Percentiles rank a stretch among this genome's conserved stretches.
phyloP scores from a whole-genome alignment of 2,888 invertebrate genomes.

The Synanthedon myopaeformis region DNA sequence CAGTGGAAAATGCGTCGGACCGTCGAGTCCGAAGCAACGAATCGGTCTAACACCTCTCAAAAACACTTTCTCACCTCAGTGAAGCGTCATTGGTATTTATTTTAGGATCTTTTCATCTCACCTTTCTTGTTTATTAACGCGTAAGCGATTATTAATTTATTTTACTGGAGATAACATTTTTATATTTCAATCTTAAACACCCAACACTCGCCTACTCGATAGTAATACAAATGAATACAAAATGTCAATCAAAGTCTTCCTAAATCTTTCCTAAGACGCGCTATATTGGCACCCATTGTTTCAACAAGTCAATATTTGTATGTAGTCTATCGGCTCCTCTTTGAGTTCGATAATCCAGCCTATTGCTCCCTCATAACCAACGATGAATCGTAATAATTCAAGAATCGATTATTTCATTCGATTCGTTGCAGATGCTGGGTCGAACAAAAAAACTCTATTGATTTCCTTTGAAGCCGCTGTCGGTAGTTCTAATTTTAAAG shows the following conservation, averaged over 20 bases:
- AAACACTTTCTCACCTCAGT: slow-evolving; percentile 61
- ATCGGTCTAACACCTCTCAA: slow-evolving; percentile 66
- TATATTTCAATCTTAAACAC: not conserved
- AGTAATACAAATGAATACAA: slow-evolving; percentile 16
- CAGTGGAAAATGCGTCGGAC: slow-evolving; percentile 68
- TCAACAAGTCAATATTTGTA: slow-evolving; percentile 70
- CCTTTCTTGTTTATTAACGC: slow-evolving; percentile 51
- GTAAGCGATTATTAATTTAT: slow-evolving; percentile 27
- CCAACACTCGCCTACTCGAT: not conserved
- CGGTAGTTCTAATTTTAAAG: slow-evolving; percentile 43
- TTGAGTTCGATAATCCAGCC: slow-evolving; percentile 54
- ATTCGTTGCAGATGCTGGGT: slow-evolving; percentile 27
- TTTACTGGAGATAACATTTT: not conserved
- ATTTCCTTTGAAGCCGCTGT: slow-evolving; percentile 33
- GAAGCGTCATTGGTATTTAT: slow-evolving; percentile 35
- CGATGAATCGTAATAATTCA: slow-evolving; percentile 65
- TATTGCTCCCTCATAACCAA: slow-evolving; percentile 48
- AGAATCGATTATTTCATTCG: slow-evolving; percentile 60
- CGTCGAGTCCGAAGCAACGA: slow-evolving; percentile 57
- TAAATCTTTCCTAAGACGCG: slow-evolving; percentile 27
- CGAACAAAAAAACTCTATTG: slow-evolving; percentile 52
- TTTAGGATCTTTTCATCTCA: slow-evolving; percentile 66
- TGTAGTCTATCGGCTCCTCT: slow-evolving; percentile 50
- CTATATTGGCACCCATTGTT: slow-evolving; percentile 39
- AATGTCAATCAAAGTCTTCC: slow-evolving; percentile 45